phyloP scores from a whole-genome alignment of 2,888 invertebrate genomes.

The Spialia ferax region DNA sequence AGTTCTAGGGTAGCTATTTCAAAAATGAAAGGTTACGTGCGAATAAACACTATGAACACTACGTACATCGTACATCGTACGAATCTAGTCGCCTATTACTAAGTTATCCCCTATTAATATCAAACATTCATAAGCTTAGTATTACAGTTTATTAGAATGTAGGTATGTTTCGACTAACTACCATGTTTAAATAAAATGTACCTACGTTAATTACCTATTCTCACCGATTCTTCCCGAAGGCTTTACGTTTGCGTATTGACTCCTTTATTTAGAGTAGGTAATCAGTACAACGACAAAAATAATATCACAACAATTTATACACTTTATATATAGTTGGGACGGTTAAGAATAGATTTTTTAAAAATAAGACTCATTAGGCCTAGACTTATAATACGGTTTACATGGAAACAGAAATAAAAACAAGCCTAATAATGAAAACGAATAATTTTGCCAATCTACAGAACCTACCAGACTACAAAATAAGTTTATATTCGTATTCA shows the following conservation, averaged over 20 bases:
- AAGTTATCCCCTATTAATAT: constrained; percentile 54
- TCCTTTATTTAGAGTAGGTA: constrained; percentile 26
- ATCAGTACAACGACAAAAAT: constrained; percentile 15
- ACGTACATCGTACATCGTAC: constrained; percentile 34
- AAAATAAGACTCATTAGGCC: constrained; percentile 30
- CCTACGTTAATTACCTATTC: not conserved
- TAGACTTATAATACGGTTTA: constrained; percentile 18
- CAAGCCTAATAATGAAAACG: constrained; percentile 7
- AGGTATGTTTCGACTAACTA: constrained; percentile 26
- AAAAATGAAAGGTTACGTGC: constrained; percentile 16
- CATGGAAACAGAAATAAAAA: constrained; percentile 9
- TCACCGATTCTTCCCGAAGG: constrained; percentile 21
- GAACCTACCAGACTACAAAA: constrained; percentile 26
- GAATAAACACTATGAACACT: constrained; percentile 27
- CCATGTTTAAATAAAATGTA: constrained; percentile 25
- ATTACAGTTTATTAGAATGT: constrained; percentile 39
- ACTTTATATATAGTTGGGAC: constrained; percentile 40
- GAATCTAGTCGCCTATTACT: constrained; percentile 27
- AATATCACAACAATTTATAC: constrained; percentile 37
- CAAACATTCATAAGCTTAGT: constrained; percentile 65
- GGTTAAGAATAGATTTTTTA: constrained; percentile 35
- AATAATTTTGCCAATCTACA: constrained; percentile 10
- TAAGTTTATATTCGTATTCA: not conserved
- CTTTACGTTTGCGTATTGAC: constrained; percentile 17
- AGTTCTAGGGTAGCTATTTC: not conserved